Evolutionary conservation across 2,888 invertebrate species (phyloP), one percentile per base, ranked within the genome.

Genomic region (Oxyscelio sp.): DNA sequence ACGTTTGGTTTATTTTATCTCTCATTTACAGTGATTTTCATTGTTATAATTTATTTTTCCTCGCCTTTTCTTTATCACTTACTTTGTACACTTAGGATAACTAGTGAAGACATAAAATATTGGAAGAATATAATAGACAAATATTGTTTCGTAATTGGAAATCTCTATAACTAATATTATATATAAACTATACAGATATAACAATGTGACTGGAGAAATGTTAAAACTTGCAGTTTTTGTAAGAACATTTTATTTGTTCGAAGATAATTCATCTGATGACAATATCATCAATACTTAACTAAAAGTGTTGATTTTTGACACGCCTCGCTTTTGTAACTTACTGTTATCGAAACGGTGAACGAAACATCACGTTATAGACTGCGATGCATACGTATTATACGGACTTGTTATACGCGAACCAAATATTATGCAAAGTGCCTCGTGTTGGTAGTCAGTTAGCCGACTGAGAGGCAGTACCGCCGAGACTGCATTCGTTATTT

Each of bases 361-460:
- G 84, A 86, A 87, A 87, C 85, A 90, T 87, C 82, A 74, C 74
- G 58, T 52, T 81, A 75, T 86, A 83, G 82, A 83, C 45, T 81
- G 71, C 75, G 66, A 45, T 71, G 75, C 80, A 68, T 84, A 71
- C 65, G 52, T 73, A 81, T 89, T 89, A 89, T 89, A 89, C 87
- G 73, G 83, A 79, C 88, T 88, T 86, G 90, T 91, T 90, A 80
- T 85, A 89, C 87, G 89, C 86, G 88, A 89, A 89, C 87, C 88
- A 89, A 89, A 90, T 90, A 91, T 91, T 90, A 90, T 91, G 91
- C 90, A 91, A 91, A 91, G 86, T 88, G 84, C 83, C 70, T 86
- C 83, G 87, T 88, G 90, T 87, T 85, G 87, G 85, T 63, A 75
- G 85, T 86, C 88, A 90, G 88, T 90, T 90, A 89, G 80, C 85